Conservation (phyloP, 2,888 invertebrate species). For the Diaphora mendica region DNA sequence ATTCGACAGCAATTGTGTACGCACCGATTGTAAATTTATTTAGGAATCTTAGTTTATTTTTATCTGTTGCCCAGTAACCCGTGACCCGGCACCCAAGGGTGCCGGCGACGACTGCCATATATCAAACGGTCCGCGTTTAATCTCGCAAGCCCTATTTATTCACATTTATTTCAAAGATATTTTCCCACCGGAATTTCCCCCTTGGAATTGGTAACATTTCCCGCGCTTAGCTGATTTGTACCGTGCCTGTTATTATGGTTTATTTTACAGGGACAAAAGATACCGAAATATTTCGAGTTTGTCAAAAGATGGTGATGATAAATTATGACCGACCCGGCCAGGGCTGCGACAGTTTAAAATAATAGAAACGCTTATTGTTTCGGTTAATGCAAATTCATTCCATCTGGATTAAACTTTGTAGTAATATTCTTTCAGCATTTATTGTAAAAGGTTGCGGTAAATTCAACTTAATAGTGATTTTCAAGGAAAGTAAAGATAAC, state of each 20-base stretch:
- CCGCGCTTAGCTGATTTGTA: slow-evolving; percentile 80
- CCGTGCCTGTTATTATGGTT: slow-evolving; percentile 73
- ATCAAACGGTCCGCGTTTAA: slow-evolving; percentile 79
- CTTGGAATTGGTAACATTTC: slow-evolving; percentile 79
- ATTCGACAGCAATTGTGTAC: slow-evolving; percentile 22
- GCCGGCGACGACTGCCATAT: slow-evolving; percentile 68
- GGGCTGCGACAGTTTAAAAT: slow-evolving; percentile 48
- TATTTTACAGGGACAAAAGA: slow-evolving; percentile 71
- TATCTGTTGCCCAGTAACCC: slow-evolving; percentile 61
- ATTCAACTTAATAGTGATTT: slow-evolving; percentile 4
- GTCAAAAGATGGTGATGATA: slow-evolving; percentile 67
- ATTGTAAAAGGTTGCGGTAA: background rate
- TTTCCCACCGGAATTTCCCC: slow-evolving; percentile 81
- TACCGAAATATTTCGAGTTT: slow-evolving; percentile 69
- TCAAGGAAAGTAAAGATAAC: slow-evolving; percentile 24
- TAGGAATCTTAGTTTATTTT: slow-evolving; percentile 60
- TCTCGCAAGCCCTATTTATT: slow-evolving; percentile 83
- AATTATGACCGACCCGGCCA: slow-evolving; percentile 60
- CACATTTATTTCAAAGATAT: slow-evolving; percentile 83
- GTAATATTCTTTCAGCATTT: slow-evolving; percentile 4
- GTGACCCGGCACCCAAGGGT: slow-evolving; percentile 60
- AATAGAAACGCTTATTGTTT: slow-evolving; percentile 49
- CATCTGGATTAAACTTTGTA: slow-evolving; percentile 4
- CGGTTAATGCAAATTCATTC: slow-evolving; percentile 20
- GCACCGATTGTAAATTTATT: slow-evolving; percentile 50